Evolutionary conservation across 2,888 invertebrate species (phyloP).

Genomic region (Oxyteleia sp.): DNA sequence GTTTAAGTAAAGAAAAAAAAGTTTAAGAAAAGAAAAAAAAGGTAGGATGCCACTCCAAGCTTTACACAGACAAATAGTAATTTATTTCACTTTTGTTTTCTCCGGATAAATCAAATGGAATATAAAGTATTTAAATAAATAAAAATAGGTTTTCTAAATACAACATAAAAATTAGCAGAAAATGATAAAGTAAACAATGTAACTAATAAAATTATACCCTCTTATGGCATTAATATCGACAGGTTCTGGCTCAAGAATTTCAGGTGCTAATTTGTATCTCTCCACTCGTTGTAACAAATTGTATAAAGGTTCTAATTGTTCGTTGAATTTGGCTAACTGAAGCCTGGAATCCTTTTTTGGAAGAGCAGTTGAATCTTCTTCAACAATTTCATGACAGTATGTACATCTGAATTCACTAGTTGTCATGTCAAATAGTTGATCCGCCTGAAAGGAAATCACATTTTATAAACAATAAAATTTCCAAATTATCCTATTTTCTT

Average conservation of each 20-base stretch:
- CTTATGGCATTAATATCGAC: conserved; percentile 95
- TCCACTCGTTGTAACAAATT: conserved; percentile 96
- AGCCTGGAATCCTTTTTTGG: conserved; percentile 97
- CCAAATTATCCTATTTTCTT: no score
- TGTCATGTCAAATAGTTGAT: conserved; percentile 95
- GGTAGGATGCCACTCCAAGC: no score
- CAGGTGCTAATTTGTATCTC: conserved; percentile 96
- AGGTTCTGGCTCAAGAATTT: conserved; percentile 97
- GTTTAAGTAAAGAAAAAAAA: no score
- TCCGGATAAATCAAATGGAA: no score
- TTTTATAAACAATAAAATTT: no score
- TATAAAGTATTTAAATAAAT: no score
- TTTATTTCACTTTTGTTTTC: no score
- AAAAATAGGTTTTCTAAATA: no score
- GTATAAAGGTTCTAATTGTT: conserved; percentile 97
- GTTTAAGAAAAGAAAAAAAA: no score
- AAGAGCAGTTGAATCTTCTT: conserved; percentile 97
- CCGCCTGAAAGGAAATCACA: conserved; percentile 92
- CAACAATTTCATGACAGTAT: conserved; percentile 95
- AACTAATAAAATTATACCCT: conserved; percentile 88
- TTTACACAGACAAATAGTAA: no score
- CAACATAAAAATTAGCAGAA: no score
- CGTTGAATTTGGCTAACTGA: conserved; percentile 96
- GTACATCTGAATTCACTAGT: conserved; percentile 96
- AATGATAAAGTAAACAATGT: no score